Base-by-base conservation (phyloP, 2,797 vertebrate genomes). In the Ambastaia sidthimunki region DNA sequence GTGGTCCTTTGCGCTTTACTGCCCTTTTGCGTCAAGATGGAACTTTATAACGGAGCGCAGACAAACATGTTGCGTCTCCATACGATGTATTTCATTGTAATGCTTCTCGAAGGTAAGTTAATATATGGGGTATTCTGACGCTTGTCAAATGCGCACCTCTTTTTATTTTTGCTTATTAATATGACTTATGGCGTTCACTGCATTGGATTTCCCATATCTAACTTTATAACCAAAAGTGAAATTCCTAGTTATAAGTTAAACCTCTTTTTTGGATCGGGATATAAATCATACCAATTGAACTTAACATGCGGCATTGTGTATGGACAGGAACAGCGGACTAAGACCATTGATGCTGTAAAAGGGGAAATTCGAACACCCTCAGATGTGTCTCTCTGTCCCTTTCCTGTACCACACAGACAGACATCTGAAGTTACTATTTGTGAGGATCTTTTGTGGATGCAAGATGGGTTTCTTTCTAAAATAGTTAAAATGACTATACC, bases 31-130 rank as follows among this genome's bases (percentile, higher is more conserved):
- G 78, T 3, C 18, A 62, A 76, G 72, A 88, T 70, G 71, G 82
- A 83, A 71, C 82, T 84, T 90, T 83, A 78, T 75, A 72, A 70
- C 19, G 78, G 63, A 71, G 63, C 82, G 76, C 82, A 76, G 83
- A 85, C 83, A 91, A 94, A 94, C 93, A 94, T 94, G 93, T 93
- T 93, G 92, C 91, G 88, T 76, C 86, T 93, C 74, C 80, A 87
- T 76, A 79, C 87, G 75, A 88, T 92, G 70, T 90, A 90, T 81
- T 88, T 82, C 70, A 69, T 84, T 84, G 63, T 91, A 83, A 76
- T 91, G 83, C 90, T 94, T 87, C 87, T 90, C 63, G 88, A 85
- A 92, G 93, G 93, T 94, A 91, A 94, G 93, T 76, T 55, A 59
- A 55, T 10, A 13, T 9, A 41, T 13, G n/a, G 11, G 3, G n/a